Evolutionary conservation across 2,797 vertebrate species (phyloP), one percentile per base, ranked within the genome.

Genomic region (Discoglossus pictus): DNA sequence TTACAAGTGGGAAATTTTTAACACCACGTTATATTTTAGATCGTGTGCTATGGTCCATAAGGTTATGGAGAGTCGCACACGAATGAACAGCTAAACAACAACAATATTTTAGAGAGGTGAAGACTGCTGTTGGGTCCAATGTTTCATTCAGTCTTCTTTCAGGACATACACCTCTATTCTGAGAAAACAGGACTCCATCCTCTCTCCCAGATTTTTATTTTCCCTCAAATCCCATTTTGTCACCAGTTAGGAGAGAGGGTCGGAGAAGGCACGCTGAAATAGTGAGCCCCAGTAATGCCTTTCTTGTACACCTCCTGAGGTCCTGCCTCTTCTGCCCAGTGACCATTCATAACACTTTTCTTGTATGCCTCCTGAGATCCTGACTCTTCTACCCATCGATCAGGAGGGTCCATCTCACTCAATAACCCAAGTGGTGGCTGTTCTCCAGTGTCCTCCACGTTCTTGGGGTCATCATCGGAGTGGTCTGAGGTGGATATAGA

Each of bases 161-260:
- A n/a, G n/a, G n/a, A n/a, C n/a, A n/a, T n/a, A n/a, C n/a, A n/a
- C n/a, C n/a, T n/a, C n/a, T n/a, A n/a, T n/a, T n/a, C n/a, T n/a
- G n/a, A n/a, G n/a, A n/a, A n/a, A n/a, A n/a, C n/a, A n/a, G n/a
- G n/a, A n/a, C n/a, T n/a, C n/a, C n/a, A 7, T 11, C 6, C 12
- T 7, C 36, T 39, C 12, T 8, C 13, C 2, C 20, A 13, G 12
- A n/a, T n/a, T n/a, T n/a, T n/a, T n/a, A n/a, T n/a, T n/a, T n/a
- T 2, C 10, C 40, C 10, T 13, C 1, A 1, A 1, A 6, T 15
- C 4, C 27, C 47, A 47, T 0, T 1, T 4, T 17, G 12, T 53
- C 40, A 68, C 27, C 35, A 58, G 27, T 58, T 52, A 34, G 51
- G 23, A 16, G 67, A 62, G 3, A 56, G 4, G 21, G 27, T 23